These are phyloP conservation scores for Liasis olivaceus DNA, from an alignment of 2,797 vertebrate species.

Conservation along the genomic window DNA sequence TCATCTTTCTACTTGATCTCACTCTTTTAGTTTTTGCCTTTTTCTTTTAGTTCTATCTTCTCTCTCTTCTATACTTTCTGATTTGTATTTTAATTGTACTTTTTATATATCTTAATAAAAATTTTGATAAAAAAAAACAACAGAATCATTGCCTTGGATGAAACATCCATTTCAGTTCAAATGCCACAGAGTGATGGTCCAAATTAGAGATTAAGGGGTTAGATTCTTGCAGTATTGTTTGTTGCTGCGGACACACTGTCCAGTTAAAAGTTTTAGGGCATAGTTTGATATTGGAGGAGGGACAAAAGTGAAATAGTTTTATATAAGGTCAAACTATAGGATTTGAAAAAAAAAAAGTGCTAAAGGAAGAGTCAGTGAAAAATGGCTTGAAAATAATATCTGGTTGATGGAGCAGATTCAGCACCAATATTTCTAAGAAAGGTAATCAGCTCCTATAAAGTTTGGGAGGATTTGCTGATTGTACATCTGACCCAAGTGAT, in stretches of 20 bases:
- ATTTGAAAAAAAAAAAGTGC: neutral
- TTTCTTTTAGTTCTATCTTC: too few relatives aligned
- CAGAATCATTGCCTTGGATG: neutral
- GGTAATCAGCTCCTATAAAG: neutral
- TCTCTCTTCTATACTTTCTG: too few relatives aligned
- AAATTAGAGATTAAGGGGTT: neutral
- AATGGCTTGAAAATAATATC: neutral
- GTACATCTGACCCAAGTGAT: constrained; percentile 6
- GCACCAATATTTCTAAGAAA: neutral
- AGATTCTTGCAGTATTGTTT: neutral
- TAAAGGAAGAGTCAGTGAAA: neutral
- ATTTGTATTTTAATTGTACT: too few relatives aligned
- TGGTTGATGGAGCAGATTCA: neutral
- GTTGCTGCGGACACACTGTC: neutral
- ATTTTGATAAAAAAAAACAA: too few relatives aligned
- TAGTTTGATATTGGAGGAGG: neutral
- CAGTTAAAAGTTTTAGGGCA: neutral
- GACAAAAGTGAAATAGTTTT: neutral
- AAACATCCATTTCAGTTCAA: neutral
- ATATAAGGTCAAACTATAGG: neutral
- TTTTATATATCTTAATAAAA: too few relatives aligned
- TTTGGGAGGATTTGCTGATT: constrained; percentile 20
- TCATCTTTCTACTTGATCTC: too few relatives aligned
- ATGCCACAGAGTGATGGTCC: neutral
- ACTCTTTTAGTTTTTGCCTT: too few relatives aligned